Evolutionary conservation across 2,113 vertebrate genomes (phyloP), one percentile per base, ranked within the genome.

Genomic region (Silurus glanis): DNA sequence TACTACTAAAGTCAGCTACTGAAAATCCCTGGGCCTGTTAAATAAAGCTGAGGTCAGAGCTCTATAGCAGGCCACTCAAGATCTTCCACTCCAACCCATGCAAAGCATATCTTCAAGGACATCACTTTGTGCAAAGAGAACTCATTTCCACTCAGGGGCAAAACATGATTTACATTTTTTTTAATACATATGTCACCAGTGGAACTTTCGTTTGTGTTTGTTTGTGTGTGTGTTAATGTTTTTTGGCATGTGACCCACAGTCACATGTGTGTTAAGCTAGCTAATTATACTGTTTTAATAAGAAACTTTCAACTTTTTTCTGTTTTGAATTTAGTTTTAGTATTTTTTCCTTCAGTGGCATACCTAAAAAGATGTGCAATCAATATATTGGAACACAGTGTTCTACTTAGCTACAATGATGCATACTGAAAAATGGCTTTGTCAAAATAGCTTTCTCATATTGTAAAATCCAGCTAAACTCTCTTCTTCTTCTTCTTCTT

Each of bases 271-370:
- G 5, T n/a, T 6, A 76, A 0, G 2, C 21, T 28, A 56, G 49
- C 75, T 17, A 5, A 76, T 25, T 53, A 79, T 17, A 17, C 6
- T 4, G 5, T 28, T 75, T 59, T 79, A 59, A 71, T 88, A 82
- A 45, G 84, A 71, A 80, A 88, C 86, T 71, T 83, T 51, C 82
- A 85, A 62, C 69, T 88, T 87, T 72, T 86, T 87, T 72, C 81
- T 56, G 79, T 81, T 88, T 49, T 62, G n/a, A 17, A 82, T 80
- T 78, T 76, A 80, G n/a, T 80, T 86, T 64, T 83, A 75, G 5
- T 13, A 25, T 71, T 79, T 84, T 79, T 83, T 67, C 37, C 2
- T 37, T 82, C 13, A n/a, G 23, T 78, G 58, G 53, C 56, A 61
- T 87, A 19, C 37, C 59, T 58, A 17, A 78, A 67, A 47, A 80